These are phyloP conservation scores for Monomorium pharaonis DNA, from an alignment of 1,140 invertebrate species.

Conservation along the genomic window DNA sequence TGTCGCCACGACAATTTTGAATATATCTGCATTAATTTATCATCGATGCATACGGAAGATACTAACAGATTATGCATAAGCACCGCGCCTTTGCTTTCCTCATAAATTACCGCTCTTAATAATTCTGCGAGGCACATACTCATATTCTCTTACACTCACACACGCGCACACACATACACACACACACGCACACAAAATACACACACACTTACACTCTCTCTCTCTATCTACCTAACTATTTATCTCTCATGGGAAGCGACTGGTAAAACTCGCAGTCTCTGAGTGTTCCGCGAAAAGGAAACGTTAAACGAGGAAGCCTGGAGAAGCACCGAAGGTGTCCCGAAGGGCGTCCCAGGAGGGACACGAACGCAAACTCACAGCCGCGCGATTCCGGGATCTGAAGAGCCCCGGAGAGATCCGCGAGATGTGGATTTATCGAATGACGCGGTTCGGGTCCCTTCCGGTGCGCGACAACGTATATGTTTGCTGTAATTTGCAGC, in stretches of 20 bases:
- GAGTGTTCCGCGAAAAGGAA: background rate
- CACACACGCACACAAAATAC: too few species aligned
- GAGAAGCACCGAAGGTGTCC: background rate
- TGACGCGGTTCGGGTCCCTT: background rate
- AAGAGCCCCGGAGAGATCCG: background rate
- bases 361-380: background rate
- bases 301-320: background rate
- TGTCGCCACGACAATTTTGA: background rate
- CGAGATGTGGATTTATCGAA: constrained; percentile 1
- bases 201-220: too few species aligned
- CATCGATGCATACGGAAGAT: background rate
- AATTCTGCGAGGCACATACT: background rate
- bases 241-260: background rate
- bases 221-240: background rate
- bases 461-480: background rate
- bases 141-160: background rate
- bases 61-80: background rate
- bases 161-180: too few species aligned
- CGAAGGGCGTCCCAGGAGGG: background rate
- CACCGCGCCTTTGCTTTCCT: background rate
- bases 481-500: constrained; percentile 33
- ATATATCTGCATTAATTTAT: background rate
- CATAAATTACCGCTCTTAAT: background rate
- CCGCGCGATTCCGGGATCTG: background rate
- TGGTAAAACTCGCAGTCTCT: background rate